These are phyloP conservation scores for Aporophyla lueneburgensis DNA, from an alignment of 2,888 invertebrate species.

Conservation along the genomic window DNA sequence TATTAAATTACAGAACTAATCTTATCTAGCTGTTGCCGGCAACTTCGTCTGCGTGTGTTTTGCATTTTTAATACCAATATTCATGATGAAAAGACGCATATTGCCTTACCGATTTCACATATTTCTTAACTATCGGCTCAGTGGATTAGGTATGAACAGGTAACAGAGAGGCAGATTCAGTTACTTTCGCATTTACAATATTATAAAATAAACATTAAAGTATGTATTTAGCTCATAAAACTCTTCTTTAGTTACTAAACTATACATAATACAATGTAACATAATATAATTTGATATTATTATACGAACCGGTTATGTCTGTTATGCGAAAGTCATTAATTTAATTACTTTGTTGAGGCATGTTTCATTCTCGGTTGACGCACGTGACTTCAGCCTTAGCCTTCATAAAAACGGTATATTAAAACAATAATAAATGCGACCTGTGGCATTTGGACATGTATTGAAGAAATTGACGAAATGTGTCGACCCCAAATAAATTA, in stretches of 20 bases:
- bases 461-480: neutral
- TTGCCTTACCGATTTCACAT: neutral
- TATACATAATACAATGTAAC: conserved; percentile 2
- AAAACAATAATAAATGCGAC: neutral
- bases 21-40: neutral
- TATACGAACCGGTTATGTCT: conserved; percentile 16
- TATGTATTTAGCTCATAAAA: conserved; percentile 10
- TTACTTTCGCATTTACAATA: neutral
- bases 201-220: neutral
- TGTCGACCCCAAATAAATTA: neutral
- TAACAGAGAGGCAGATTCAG: neutral
- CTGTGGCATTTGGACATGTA: neutral
- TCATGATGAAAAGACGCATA: neutral
- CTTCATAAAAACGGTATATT: neutral
- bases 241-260: neutral
- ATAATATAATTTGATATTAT: conserved; percentile 13
- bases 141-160: no score
- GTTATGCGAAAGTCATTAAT: conserved; percentile 14
- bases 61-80: neutral
- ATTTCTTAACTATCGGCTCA: neutral
- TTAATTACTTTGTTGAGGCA: conserved; percentile 21
- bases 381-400: neutral
- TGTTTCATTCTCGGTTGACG: neutral
- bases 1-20: conserved; percentile 2
- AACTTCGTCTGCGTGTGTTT: no score